Conservation (phyloP, 2,888 invertebrate species). For the Drosophila testacea region DNA sequence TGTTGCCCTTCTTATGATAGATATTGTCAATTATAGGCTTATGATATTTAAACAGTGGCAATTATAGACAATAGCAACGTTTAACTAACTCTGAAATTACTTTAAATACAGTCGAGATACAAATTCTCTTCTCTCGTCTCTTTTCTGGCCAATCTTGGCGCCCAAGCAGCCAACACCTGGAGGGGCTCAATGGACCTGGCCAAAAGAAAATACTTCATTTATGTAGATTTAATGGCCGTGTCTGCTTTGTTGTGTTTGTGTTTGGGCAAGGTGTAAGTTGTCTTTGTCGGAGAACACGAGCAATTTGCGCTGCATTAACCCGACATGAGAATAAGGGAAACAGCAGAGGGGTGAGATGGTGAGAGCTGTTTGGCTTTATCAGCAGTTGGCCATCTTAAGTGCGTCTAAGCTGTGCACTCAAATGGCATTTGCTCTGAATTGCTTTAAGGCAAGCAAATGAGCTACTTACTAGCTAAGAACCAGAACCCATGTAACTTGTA, state of each 20-base stretch:
- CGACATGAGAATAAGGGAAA: slow-evolving; percentile 12
- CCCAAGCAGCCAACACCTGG: slow-evolving; percentile 14
- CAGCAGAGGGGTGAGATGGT: neutral
- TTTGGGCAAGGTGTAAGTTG: slow-evolving; percentile 46
- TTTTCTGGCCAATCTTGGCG: slow-evolving; percentile 24
- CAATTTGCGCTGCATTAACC: slow-evolving; percentile 71
- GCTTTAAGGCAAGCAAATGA: slow-evolving; percentile 26
- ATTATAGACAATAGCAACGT: slow-evolving; percentile 39
- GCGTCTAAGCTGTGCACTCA: slow-evolving; percentile 64
- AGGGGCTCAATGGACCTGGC: slow-evolving; percentile 8
- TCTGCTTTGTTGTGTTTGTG: slow-evolving; percentile 30
- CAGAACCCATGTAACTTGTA: slow-evolving; percentile 21
- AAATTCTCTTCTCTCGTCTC: neutral
- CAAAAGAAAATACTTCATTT: slow-evolving; percentile 27
- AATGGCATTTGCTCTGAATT: slow-evolving; percentile 37
- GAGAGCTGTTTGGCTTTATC: slow-evolving; percentile 38
- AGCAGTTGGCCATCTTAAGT: slow-evolving; percentile 63
- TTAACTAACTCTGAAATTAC: slow-evolving; percentile 21
- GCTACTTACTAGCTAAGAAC: slow-evolving; percentile 12
- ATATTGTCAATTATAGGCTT: slow-evolving; percentile 16
- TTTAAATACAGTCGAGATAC: slow-evolving; percentile 7
- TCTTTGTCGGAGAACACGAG: slow-evolving; percentile 60
- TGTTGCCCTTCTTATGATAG: slow-evolving; percentile 1
- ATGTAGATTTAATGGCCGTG: slow-evolving; percentile 56
- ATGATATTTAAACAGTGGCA: slow-evolving; percentile 22